Percentiles rank a stretch among this genome's conserved stretches.
Evolutionary conservation across 35 echinoderm and acorn worm genomes (phyloP).

Genomic region (Heliocidaris tuberculata): DNA sequence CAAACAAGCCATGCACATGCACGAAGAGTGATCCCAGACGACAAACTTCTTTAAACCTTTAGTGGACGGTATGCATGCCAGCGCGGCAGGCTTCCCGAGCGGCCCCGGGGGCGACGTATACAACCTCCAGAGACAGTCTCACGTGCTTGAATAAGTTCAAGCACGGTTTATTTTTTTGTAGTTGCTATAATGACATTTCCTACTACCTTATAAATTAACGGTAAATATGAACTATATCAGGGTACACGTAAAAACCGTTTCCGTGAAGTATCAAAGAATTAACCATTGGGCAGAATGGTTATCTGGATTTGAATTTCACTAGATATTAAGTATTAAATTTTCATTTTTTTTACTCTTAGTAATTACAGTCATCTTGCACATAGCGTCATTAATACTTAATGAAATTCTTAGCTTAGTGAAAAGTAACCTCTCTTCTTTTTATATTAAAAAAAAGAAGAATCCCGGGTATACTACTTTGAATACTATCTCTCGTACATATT

Average conservation of each 20-base stretch:
- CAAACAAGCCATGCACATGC: conserved; percentile 15
- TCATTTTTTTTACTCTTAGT: too few relatives aligned
- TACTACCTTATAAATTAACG: neutral
- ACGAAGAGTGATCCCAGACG: neutral
- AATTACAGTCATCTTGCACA: too few relatives aligned
- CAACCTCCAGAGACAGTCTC: neutral
- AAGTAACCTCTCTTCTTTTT: too few relatives aligned
- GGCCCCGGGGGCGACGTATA: neutral
- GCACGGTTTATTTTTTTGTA: neutral
- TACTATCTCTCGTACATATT: too few relatives aligned
- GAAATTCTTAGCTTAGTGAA: too few relatives aligned
- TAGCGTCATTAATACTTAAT: too few relatives aligned
- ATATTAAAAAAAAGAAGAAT: too few relatives aligned
- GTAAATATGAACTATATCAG: neutral
- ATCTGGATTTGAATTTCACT: too few relatives aligned
- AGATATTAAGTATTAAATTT: too few relatives aligned
- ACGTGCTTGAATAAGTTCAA: neutral
- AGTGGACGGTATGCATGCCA: neutral
- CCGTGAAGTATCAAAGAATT: neutral
- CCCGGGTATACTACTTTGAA: too few relatives aligned
- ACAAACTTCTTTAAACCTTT: conserved; percentile 3
- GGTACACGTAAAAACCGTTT: neutral
- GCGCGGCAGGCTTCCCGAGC: conserved; percentile 11
- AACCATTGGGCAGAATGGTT: too few relatives aligned
- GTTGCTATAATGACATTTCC: conserved; percentile 7